These are phyloP conservation scores for Platyscapa corneri DNA, from an alignment of 1,140 invertebrate genomes.

Conservation along the genomic window DNA sequence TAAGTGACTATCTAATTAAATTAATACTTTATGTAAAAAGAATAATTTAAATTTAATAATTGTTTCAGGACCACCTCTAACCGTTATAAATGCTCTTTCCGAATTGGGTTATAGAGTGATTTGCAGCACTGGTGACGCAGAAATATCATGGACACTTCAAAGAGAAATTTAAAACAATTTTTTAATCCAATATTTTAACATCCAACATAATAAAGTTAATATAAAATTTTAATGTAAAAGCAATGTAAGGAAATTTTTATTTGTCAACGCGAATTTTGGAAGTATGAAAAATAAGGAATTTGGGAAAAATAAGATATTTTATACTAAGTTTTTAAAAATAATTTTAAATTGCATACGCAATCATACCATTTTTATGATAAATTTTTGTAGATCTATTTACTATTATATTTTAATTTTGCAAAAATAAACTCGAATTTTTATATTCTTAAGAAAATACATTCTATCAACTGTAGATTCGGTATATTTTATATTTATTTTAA, in stretches of 20 bases:
- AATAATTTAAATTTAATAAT: constrained; percentile 34
- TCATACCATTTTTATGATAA: constrained; percentile 26
- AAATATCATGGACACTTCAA: constrained; percentile 87
- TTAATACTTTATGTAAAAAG: neutral
- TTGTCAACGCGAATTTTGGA: neutral
- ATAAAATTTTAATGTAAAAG: neutral
- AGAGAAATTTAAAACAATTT: constrained; percentile 77
- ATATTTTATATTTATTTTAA: neutral
- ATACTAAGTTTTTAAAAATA: neutral
- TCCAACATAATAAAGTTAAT: neutral
- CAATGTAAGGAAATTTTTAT: neutral
- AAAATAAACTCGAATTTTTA: constrained; percentile 38
- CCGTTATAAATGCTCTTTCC: constrained; percentile 82
- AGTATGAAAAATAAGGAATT: neutral
- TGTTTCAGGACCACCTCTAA: constrained; percentile 76
- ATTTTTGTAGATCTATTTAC: constrained; percentile 38
- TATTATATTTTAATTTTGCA: constrained; percentile 22
- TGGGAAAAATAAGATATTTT: neutral
- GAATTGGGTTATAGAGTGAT: constrained; percentile 86
- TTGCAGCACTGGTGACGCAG: constrained; percentile 84
- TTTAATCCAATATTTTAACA: neutral
- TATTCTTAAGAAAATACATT: constrained; percentile 4
- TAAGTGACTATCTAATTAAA: neutral
- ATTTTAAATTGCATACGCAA: neutral
- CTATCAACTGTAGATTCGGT: neutral